A percentile compares a stretch with the other conserved stretches of the same genome.
These are phyloP conservation scores for Ennomos quercinarius DNA, from an alignment of 2,888 invertebrate genomes.

Conservation along the genomic window DNA sequence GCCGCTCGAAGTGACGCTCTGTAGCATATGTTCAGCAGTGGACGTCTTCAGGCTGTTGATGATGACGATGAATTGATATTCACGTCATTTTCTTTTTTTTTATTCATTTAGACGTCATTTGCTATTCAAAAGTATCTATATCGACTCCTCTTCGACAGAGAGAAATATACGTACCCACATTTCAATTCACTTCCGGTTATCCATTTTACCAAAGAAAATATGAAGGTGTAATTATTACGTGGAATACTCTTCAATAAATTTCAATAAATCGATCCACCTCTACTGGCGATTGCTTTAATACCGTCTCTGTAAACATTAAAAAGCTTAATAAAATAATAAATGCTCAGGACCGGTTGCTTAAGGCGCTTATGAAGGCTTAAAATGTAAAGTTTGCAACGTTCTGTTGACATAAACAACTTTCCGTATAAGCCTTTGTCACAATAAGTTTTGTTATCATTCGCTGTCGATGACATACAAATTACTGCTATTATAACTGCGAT, in stretches of 20 bases:
- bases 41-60: too few species aligned
- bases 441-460: background rate
- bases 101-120: too few species aligned
- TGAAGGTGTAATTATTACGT: slow-evolving; percentile 16
- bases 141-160: too few species aligned
- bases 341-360: slow-evolving; percentile 54
- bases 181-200: slow-evolving; percentile 1
- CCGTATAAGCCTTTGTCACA: slow-evolving; percentile 9
- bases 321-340: slow-evolving; percentile 66
- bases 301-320: slow-evolving; percentile 51
- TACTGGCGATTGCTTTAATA: slow-evolving; percentile 32
- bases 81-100: too few species aligned
- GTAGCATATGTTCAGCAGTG: too few species aligned
- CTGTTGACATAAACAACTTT: slow-evolving; percentile 31
- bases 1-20: too few species aligned
- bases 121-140: too few species aligned
- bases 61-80: too few species aligned
- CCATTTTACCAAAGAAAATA: slow-evolving; percentile 1
- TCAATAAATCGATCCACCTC: slow-evolving; percentile 28
- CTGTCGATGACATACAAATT: background rate
- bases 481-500: background rate
- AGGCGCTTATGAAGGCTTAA: slow-evolving; percentile 61
- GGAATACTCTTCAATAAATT: slow-evolving; percentile 25
- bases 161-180: too few species aligned
- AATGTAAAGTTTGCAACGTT: slow-evolving; percentile 50